A percentile compares a stretch with the other conserved stretches of the same genome.
Evolutionary conservation across 2,797 vertebrate genomes (phyloP).

Genomic region (Sitta carolinensis): DNA sequence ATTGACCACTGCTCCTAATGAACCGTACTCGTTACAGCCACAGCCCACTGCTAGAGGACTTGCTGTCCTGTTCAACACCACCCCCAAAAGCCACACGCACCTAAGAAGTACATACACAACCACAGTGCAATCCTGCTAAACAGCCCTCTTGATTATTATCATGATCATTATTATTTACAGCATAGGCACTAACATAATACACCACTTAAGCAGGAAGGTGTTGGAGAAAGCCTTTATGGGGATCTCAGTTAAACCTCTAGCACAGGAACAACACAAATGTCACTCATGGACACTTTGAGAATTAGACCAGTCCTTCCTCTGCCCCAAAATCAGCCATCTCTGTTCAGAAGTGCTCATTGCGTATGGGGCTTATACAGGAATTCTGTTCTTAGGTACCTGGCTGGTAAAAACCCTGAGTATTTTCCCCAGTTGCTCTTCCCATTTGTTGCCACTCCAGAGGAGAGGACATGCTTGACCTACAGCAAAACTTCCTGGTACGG

Average conservation of each 20-base stretch:
- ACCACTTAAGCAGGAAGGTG: neutral
- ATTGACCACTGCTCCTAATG: neutral
- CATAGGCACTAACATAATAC: neutral
- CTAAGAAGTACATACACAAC: neutral
- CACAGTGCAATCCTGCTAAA: neutral
- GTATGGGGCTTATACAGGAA: neutral
- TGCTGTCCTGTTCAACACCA: neutral
- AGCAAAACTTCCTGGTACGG: neutral
- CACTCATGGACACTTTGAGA: neutral
- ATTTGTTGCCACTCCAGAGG: neutral
- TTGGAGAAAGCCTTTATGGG: neutral
- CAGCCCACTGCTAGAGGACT: conserved; percentile 19
- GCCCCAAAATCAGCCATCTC: neutral
- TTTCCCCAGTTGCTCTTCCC: neutral
- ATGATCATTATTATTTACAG: neutral
- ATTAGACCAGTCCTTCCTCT: neutral
- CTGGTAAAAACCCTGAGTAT: neutral
- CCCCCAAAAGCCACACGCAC: neutral
- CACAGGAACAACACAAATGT: neutral
- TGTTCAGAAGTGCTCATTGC: neutral
- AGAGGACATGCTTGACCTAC: neutral
- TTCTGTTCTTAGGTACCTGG: neutral
- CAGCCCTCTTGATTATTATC: neutral
- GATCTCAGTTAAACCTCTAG: neutral
- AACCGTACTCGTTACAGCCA: neutral